Conservation (phyloP, 1,140 invertebrate species). For the Eufriesea mexicana region DNA sequence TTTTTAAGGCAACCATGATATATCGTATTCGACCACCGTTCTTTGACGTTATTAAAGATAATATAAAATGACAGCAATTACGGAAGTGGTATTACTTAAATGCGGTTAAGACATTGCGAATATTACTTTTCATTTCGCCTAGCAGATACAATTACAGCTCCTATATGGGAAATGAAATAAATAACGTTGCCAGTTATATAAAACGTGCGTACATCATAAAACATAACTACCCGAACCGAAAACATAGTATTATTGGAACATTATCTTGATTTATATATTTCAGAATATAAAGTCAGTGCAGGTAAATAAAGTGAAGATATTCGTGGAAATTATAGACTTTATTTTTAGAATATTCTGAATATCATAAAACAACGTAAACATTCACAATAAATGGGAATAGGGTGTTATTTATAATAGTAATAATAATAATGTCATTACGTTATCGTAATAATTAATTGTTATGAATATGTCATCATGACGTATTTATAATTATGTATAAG, state of each 20-base stretch:
- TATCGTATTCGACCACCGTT: too few species aligned
- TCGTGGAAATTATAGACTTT: slow-evolving; percentile 77
- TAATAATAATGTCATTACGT: slow-evolving; percentile 74
- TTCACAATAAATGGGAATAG: slow-evolving; percentile 75
- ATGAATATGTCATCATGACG: slow-evolving; percentile 67
- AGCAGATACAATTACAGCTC: neutral
- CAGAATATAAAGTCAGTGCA: neutral
- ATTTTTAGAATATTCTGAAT: slow-evolving; percentile 77
- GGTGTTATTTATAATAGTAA: slow-evolving; percentile 70
- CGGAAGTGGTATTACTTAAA: neutral
- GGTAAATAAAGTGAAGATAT: neutral
- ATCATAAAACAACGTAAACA: slow-evolving; percentile 77
- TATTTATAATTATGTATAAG: slow-evolving; percentile 73
- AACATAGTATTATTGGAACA: neutral
- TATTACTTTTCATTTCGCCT: neutral
- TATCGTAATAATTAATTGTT: slow-evolving; percentile 73
- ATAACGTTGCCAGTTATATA: neutral
- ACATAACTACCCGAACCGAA: neutral
- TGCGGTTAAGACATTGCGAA: neutral
- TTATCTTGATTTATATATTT: neutral
- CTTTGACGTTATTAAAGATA: too few species aligned
- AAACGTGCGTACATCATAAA: neutral
- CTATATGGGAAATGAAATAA: neutral
- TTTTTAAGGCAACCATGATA: too few species aligned
- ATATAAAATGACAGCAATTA: too few species aligned